A percentile compares a stretch with the other conserved stretches of the same genome.
Conservation (phyloP, 2,797 vertebrate species). For the Nyctibius grandis region DNA sequence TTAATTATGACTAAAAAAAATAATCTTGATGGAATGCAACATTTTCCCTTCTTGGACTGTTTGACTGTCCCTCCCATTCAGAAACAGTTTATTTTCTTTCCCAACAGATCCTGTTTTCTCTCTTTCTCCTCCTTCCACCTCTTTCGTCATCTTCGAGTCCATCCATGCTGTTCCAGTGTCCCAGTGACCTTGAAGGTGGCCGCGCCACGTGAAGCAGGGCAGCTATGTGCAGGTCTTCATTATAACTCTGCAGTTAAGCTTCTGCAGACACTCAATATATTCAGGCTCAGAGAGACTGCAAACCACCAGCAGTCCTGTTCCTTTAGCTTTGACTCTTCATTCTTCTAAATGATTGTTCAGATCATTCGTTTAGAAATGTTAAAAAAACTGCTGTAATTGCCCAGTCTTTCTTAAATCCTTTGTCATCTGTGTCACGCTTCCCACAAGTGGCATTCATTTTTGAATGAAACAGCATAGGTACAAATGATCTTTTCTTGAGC, state of each 20-base stretch:
- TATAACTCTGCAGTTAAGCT: neutral
- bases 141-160: neutral
- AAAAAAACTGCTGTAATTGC: neutral
- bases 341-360: neutral
- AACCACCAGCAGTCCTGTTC: neutral
- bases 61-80: neutral
- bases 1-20: neutral
- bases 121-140: neutral
- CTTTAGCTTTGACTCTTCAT: neutral
- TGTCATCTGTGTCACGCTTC: neutral
- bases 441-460: neutral
- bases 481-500: neutral
- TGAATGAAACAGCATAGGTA: neutral
- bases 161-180: neutral
- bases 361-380: conserved; percentile 7
- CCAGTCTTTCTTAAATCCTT: neutral
- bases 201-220: accelerated
- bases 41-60: neutral
- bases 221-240: neutral
- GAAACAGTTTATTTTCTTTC: neutral
- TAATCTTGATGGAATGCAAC: neutral
- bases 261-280: neutral
- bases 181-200: neutral
- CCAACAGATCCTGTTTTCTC: neutral
- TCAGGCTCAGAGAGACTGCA: neutral